Percentiles rank a stretch among this genome's conserved stretches.
Conservation (phyloP, 2,113 vertebrate species). For the Pituophis catenifer region DNA sequence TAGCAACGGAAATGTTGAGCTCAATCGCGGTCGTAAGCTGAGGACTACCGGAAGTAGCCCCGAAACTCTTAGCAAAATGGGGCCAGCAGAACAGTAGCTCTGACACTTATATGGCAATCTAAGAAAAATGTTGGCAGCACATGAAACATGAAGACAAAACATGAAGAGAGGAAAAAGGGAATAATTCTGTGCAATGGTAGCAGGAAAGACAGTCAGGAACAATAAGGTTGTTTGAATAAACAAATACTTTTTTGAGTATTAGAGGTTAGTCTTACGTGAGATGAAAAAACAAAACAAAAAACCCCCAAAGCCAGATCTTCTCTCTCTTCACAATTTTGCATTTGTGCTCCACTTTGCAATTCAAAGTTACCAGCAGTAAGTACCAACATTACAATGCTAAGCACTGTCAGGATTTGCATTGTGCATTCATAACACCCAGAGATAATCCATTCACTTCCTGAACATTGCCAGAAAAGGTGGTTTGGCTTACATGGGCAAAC, state of each 20-base stretch:
- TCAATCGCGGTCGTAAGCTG: neutral
- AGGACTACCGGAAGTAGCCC: neutral
- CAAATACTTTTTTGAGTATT: constrained; percentile 38
- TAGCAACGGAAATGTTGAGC: neutral
- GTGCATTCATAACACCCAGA: constrained; percentile 37
- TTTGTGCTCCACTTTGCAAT: constrained; percentile 33
- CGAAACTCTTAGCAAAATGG: constrained; percentile 16
- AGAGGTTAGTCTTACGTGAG: constrained; percentile 56
- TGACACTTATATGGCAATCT: constrained; percentile 57
- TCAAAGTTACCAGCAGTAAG: constrained; percentile 36
- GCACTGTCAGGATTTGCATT: neutral
- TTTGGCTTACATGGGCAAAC: constrained; percentile 37
- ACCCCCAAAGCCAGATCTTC: constrained; percentile 53
- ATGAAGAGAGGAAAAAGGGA: constrained; percentile 59
- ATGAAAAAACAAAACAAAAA: constrained; percentile 44
- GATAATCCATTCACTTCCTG: constrained; percentile 42
- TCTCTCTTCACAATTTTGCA: constrained; percentile 42
- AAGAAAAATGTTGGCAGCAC: constrained; percentile 58
- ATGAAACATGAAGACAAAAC: constrained; percentile 49
- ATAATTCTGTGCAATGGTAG: constrained; percentile 56
- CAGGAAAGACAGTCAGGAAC: constrained; percentile 63
- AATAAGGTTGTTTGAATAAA: constrained; percentile 44
- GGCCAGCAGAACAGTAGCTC: constrained; percentile 28
- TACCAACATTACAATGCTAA: neutral
- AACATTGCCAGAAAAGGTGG: constrained; percentile 25